Conservation (phyloP, 2,797 vertebrate species). For the Phoebastria nigripes region DNA sequence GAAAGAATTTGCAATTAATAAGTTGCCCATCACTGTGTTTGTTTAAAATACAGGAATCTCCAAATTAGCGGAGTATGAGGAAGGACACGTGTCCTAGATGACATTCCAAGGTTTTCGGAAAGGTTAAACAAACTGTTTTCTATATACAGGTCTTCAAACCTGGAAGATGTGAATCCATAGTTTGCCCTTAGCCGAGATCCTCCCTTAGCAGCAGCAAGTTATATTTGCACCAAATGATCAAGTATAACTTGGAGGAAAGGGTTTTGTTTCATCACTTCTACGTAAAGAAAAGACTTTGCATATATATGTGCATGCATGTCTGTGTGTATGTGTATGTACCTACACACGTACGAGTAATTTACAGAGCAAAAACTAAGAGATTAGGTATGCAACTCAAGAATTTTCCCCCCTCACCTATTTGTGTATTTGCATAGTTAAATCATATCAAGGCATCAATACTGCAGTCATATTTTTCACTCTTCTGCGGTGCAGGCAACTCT, state of each 20-base stretch:
- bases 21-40: not conserved
- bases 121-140: not conserved
- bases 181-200: not conserved
- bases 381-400: conserved; percentile 1
- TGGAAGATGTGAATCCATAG: not conserved
- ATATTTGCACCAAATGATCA: conserved; percentile 34
- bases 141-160: conserved; percentile 9
- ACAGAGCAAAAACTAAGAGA: not conserved
- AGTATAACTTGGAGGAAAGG: conserved; percentile 30
- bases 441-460: conserved; percentile 67
- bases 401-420: conserved; percentile 47
- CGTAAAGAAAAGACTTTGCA: conserved; percentile 28
- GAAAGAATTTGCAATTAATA: not conserved
- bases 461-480: conserved; percentile 17
- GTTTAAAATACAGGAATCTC: conserved; percentile 4
- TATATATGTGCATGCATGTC: conserved; percentile 36
- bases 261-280: conserved; percentile 59
- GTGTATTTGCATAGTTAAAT: conserved; percentile 73
- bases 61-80: not conserved
- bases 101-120: conserved; percentile 16
- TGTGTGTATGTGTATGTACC: not conserved
- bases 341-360: not conserved
- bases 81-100: not conserved
- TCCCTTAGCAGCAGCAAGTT: conserved; percentile 50
- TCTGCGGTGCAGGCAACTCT: conserved; percentile 2